Evolutionary conservation across 2,113 vertebrate genomes (phyloP), one percentile per base, ranked within the genome.

Genomic region (Oryzias celebensis): DNA sequence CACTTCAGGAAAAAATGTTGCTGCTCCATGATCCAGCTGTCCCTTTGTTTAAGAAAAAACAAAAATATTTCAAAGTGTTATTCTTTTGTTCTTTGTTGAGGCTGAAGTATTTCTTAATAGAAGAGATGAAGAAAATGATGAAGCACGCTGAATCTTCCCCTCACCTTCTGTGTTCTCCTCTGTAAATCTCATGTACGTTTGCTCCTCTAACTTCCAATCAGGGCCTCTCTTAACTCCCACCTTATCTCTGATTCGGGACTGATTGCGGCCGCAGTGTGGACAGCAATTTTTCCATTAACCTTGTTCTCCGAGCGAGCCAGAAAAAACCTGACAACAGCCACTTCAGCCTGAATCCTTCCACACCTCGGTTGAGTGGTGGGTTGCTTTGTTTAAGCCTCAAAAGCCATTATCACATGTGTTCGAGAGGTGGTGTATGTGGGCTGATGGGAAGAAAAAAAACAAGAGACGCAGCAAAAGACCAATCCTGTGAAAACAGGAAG

Each of bases 211-310:
- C 60, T 50, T 68, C 43, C 77, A 86, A 80, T 24, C 56, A 43
- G 53, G 62, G 51, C 53, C 59, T 76, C 68, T 77, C 51, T 57
- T 72, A 74, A 87, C 77, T 70, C 53, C 56, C 10, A 8, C 36
- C 58, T 82, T 78, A 84, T 80, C 78, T 74, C 62, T 76, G 78
- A 79, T 58, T 65, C 64, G 78, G 73, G 75, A 77, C 54, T 58
- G 83, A 79, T 56, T 4, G 64, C 62, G 45, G 44, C 56, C 1
- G 20, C 68, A 62, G 51, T 17, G 31, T 55, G 15, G 58, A 56
- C 58, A 28, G 51, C 60, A 56, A 63, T 65, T 78, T 81, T 85
- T 85, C 77, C 70, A 91, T 86, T 85, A 86, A 88, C 82, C 80
- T 80, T 77, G 42, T 75, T 79, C 68, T 65, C 62, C 67, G 58